Conservation (phyloP, 2,888 invertebrate genomes). For the Cyaniris semiargus region DNA sequence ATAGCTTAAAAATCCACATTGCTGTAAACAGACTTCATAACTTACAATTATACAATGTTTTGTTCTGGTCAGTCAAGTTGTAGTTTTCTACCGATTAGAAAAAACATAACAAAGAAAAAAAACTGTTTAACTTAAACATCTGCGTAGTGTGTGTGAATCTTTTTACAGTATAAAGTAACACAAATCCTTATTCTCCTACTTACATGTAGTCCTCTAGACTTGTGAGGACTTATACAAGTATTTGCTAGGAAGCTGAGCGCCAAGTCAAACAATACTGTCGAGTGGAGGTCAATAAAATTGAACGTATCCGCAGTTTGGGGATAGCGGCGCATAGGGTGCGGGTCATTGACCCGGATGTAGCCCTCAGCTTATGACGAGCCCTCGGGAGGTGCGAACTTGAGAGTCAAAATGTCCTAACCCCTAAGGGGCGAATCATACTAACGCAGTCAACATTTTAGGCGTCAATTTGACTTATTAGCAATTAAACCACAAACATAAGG, state of each 20-base stretch:
- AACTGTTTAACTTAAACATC: too few relatives aligned
- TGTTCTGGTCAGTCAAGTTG: too few relatives aligned
- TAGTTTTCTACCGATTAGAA: too few relatives aligned
- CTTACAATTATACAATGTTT: too few relatives aligned
- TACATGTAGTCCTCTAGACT: neutral
- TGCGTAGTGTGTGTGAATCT: too few relatives aligned
- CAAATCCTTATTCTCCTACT: neutral
- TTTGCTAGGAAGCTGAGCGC: constrained; percentile 12
- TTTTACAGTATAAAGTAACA: too few relatives aligned
- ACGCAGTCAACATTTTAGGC: neutral
- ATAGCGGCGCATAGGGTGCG: constrained; percentile 63
- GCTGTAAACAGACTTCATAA: too few relatives aligned
- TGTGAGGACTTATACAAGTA: neutral
- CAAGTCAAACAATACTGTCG: constrained; percentile 32
- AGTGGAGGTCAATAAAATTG: constrained; percentile 42
- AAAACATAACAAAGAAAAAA: too few relatives aligned
- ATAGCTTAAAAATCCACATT: too few relatives aligned
- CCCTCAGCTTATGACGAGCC: constrained; percentile 48
- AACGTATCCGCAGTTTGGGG: constrained; percentile 44
- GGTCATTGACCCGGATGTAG: constrained; percentile 61
- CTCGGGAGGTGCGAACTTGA: neutral
- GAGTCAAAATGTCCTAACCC: constrained; percentile 1
- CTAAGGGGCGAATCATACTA: neutral
- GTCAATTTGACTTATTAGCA: neutral
- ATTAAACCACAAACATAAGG: neutral